Conservation (phyloP, 2,888 invertebrate species). For the Tachina lurida region DNA sequence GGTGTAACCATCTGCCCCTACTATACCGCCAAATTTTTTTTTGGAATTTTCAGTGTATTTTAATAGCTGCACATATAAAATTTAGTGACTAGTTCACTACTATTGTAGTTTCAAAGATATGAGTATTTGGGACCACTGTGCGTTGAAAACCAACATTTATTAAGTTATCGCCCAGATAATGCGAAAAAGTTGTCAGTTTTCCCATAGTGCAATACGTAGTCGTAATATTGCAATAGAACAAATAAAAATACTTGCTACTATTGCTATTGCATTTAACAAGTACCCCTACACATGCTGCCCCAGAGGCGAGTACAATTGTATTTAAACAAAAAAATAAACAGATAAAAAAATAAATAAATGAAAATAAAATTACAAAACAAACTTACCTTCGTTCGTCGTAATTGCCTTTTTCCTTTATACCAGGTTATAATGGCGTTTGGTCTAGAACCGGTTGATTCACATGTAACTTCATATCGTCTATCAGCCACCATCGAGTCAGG, state of each 20-base stretch:
- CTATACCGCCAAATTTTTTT: too few species aligned
- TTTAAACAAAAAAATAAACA: constrained; percentile 2
- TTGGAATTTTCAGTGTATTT: too few species aligned
- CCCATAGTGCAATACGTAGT: constrained; percentile 26
- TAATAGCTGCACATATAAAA: too few species aligned
- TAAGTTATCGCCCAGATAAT: too few species aligned
- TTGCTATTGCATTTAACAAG: not conserved
- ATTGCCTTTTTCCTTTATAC: constrained; percentile 93
- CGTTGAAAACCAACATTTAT: too few species aligned
- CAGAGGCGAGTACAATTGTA: constrained; percentile 19
- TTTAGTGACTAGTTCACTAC: too few species aligned
- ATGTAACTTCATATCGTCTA: constrained; percentile 91
- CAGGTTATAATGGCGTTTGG: constrained; percentile 94
- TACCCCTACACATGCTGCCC: constrained; percentile 9
- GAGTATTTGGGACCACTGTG: too few species aligned
- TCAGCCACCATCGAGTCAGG: constrained; percentile 90
- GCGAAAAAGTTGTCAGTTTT: too few species aligned
- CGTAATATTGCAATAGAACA: constrained; percentile 19
- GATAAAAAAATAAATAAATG: too few species aligned
- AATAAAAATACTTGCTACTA: not conserved
- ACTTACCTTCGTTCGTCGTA: constrained; percentile 90
- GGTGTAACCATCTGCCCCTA: too few species aligned
- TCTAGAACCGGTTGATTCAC: constrained; percentile 92
- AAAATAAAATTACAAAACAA: constrained; percentile 19
- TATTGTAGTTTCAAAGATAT: too few species aligned